Percentiles rank a stretch among this genome's conserved stretches.
Evolutionary conservation across 64 coral and sea anemone genomes (phyloP).

Genomic region (Montipora cactus): DNA sequence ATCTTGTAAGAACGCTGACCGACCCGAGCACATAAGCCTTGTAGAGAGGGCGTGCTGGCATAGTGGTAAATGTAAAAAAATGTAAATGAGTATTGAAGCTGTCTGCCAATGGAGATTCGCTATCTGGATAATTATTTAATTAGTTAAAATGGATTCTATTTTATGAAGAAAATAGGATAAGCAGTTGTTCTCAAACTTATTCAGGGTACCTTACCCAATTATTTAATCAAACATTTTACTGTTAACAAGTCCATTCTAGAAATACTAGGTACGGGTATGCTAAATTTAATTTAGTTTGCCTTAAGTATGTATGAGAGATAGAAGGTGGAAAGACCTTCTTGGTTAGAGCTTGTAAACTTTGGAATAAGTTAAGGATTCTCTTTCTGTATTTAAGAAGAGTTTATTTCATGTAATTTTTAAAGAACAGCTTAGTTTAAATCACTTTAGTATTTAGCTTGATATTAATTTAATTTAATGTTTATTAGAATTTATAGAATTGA

Average conservation of each 20-base stretch:
- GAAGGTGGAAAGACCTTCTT: conserved; percentile 45
- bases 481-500: too few relatives aligned
- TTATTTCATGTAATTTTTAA: background rate
- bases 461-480: background rate
- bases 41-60: too few relatives aligned
- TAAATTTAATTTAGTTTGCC: conserved; percentile 47
- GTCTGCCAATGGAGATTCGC: too few relatives aligned
- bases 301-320: conserved; percentile 58
- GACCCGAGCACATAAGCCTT: too few relatives aligned
- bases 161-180: too few relatives aligned
- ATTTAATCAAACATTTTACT: conserved; percentile 23
- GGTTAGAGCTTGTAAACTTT: conserved; percentile 25
- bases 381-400: conserved; percentile 1
- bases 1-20: too few relatives aligned
- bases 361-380: conserved; percentile 38
- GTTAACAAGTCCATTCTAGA: conserved; percentile 30
- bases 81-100: too few relatives aligned
- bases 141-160: too few relatives aligned
- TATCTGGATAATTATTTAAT: too few relatives aligned
- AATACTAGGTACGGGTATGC: background rate
- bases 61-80: too few relatives aligned
- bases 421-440: conserved; percentile 19
- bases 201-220: conserved; percentile 22
- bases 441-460: conserved; percentile 25
- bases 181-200: too few relatives aligned